Evolutionary conservation across 2,113 vertebrate species (phyloP), one percentile per base, ranked within the genome.

Genomic region (Mesitornis unicolor): DNA sequence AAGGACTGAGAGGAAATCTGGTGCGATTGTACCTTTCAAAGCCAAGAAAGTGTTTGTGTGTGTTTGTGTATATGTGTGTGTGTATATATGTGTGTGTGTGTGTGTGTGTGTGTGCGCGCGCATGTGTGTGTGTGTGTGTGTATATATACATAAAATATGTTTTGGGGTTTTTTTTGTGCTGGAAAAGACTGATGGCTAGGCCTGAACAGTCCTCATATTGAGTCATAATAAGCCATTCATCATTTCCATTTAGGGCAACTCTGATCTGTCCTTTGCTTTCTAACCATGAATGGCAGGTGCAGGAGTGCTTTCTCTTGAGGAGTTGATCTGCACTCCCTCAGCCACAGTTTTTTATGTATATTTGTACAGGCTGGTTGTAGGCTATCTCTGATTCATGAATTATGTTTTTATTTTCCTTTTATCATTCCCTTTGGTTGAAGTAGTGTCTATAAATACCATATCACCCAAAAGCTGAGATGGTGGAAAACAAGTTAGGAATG

Each of bases 381-480:
- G 35, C 38, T 47, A 87, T 33, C 20, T 95, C 33, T 59, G 26
- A 86, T 74, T 65, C 68, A 60, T 81, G 50, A 83, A 84, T 84
- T 80, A 82, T 71, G 33, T 14, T 74, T 94, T 94, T 76, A 26
- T 94, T 94, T 88, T 90, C 45, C 29, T 89, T 95, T 96, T 76
- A 61, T 88, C 35, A 28, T 91, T 88, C 47, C 28, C 45, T 74
- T 69, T 79, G 48, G 51, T 63, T 76, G 77, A 91, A 93, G 64
- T 13, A 45, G 17, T 38, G 42, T 69, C 45, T 73, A 54, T 84
- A 91, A 97, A 92, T 74, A 73, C n/a, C 43, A 8, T 40, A 36
- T 48, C 26, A 94, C 24, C 64, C 57, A 73, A 91, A 73, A 3
- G 9, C 56, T 33, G 78, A 84, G 33, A 24, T 59, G 59, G 81